Evolutionary conservation across 2,888 invertebrate species (phyloP).

Genomic region (Saturnia japonica): DNA sequence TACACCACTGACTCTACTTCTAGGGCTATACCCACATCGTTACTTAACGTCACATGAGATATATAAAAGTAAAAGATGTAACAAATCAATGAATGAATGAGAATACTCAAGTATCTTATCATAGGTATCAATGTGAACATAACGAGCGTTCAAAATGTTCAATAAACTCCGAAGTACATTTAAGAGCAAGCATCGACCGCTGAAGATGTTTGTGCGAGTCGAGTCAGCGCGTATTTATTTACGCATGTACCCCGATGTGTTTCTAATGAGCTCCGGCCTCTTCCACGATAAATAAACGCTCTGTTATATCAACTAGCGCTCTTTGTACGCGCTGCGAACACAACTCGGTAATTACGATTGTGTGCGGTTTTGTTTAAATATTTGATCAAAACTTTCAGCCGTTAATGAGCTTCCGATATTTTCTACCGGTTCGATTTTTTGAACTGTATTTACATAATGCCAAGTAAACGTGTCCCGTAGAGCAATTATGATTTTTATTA

Average conservation of each 20-base stretch:
- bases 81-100: conserved; percentile 9
- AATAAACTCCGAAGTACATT: conserved; percentile 33
- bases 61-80: background rate
- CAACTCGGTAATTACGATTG: conserved; percentile 70
- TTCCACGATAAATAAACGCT: conserved; percentile 57
- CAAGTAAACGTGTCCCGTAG: conserved; percentile 56
- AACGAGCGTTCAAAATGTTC: conserved; percentile 37
- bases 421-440: conserved; percentile 55
- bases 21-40: too few relatives aligned
- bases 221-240: conserved; percentile 67
- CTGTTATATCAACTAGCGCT: conserved; percentile 76
- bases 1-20: too few relatives aligned
- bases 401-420: conserved; percentile 78
- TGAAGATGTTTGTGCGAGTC: conserved; percentile 64
- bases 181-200: conserved; percentile 51
- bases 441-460: conserved; percentile 66
- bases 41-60: background rate
- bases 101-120: background rate
- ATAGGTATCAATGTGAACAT: conserved; percentile 22
- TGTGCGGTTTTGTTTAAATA: conserved; percentile 71
- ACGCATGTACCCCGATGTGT: conserved; percentile 74
- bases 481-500: conserved; percentile 55
- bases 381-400: conserved; percentile 76
- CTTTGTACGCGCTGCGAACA: conserved; percentile 61
- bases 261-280: conserved; percentile 70